Percentiles rank a stretch among this genome's conserved stretches.
phyloP scores from a whole-genome alignment of 1,140 invertebrate species.

The Oreohelix idahoensis region DNA sequence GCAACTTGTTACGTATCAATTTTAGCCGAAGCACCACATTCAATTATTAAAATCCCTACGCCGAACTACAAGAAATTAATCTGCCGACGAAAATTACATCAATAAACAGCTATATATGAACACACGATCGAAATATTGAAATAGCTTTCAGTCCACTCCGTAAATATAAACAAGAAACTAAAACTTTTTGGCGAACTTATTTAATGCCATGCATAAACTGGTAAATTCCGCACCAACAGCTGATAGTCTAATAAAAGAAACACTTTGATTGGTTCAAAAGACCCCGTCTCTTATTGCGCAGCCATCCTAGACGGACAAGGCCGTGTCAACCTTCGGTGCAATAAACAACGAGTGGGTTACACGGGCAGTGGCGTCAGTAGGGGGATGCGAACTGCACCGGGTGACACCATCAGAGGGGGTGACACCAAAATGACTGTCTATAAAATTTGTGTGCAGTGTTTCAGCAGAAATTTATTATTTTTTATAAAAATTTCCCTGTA shows the following conservation, averaged over 20 bases:
- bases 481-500: too few species aligned
- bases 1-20: constrained; percentile 37
- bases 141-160: not conserved
- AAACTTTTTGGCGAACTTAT: too few species aligned
- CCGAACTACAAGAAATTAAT: not conserved
- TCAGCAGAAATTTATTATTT: too few species aligned
- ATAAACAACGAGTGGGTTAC: too few species aligned
- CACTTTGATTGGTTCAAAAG: not conserved
- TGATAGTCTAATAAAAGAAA: constrained; percentile 1
- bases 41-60: not conserved
- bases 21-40: constrained; percentile 11
- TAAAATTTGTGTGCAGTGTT: too few species aligned
- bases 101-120: not conserved
- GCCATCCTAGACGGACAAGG: too few species aligned
- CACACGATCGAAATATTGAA: not conserved
- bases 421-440: too few species aligned
- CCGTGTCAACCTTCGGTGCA: too few species aligned
- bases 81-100: not conserved
- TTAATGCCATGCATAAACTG: not conserved
- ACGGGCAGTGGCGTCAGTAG: too few species aligned
- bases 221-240: constrained; percentile 13
- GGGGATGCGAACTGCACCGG: too few species aligned
- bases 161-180: not conserved
- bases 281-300: too few species aligned
- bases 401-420: too few species aligned